Evolutionary conservation across 2,797 vertebrate species (phyloP).

Genomic region (Strix occidentalis): DNA sequence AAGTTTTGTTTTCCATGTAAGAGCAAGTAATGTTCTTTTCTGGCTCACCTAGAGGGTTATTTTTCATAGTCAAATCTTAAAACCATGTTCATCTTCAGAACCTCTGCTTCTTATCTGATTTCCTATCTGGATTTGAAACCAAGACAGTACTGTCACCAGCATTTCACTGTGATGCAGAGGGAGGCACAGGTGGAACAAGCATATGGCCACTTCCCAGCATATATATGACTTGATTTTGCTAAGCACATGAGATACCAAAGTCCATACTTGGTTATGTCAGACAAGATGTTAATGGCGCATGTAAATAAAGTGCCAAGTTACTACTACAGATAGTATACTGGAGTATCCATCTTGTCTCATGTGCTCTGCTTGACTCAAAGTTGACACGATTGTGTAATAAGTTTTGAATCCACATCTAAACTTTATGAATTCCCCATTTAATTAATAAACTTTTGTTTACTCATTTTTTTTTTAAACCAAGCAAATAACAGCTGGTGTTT

Average conservation of each 20-base stretch:
- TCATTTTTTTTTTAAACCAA: neutral
- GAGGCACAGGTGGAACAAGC: neutral
- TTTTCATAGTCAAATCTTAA: neutral
- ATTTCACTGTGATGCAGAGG: neutral
- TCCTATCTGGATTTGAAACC: neutral
- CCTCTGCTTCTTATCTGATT: neutral
- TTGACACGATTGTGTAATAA: neutral
- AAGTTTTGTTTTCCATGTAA: neutral
- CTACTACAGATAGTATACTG: neutral
- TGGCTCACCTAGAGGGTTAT: neutral
- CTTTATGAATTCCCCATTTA: neutral
- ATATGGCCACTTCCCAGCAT: neutral
- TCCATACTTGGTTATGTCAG: neutral
- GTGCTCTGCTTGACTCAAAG: neutral
- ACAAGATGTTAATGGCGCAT: neutral
- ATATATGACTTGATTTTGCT: neutral
- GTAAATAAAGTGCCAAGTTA: neutral
- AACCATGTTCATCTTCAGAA: neutral
- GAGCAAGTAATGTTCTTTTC: neutral
- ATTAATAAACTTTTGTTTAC: conserved; percentile 8
- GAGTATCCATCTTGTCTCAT: neutral
- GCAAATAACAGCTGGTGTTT: conserved; percentile 38
- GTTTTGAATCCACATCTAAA: neutral
- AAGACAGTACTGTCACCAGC: neutral
- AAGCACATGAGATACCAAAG: neutral